Percentiles rank a stretch among this genome's conserved stretches.
Evolutionary conservation across 2,113 vertebrate genomes (phyloP).

Genomic region (Calidris pygmaea): DNA sequence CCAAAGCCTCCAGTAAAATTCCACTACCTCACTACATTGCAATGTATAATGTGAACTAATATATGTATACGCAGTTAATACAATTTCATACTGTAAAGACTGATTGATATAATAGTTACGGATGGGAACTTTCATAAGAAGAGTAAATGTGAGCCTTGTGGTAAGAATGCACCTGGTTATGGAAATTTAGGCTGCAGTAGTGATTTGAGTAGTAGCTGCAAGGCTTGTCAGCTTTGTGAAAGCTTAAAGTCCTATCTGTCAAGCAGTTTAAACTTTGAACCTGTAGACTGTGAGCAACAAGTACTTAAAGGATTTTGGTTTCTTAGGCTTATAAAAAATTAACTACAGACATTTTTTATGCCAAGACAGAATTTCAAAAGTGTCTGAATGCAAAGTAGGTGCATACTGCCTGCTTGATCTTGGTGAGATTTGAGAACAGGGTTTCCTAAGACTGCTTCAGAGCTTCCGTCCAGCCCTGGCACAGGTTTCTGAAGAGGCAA

Average conservation of each 20-base stretch:
- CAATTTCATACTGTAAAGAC: background rate
- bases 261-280: background rate
- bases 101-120: background rate
- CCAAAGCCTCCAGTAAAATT: background rate
- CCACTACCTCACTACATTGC: background rate
- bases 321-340: background rate
- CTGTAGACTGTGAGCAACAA: background rate
- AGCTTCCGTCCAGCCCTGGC: background rate
- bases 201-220: background rate
- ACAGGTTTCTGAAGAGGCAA: background rate
- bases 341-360: background rate
- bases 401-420: background rate
- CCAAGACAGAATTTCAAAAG: background rate
- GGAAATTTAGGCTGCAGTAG: background rate
- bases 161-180: background rate
- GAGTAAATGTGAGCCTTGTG: background rate
- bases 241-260: background rate
- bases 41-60: background rate
- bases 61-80: background rate
- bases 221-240: background rate
- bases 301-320: background rate
- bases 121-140: background rate
- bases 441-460: background rate
- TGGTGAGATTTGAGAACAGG: background rate
- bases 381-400: background rate